Evolutionary conservation across 2,113 vertebrate species (phyloP), one percentile per base, ranked within the genome.

Genomic region (Herpetotheres cachinnans): DNA sequence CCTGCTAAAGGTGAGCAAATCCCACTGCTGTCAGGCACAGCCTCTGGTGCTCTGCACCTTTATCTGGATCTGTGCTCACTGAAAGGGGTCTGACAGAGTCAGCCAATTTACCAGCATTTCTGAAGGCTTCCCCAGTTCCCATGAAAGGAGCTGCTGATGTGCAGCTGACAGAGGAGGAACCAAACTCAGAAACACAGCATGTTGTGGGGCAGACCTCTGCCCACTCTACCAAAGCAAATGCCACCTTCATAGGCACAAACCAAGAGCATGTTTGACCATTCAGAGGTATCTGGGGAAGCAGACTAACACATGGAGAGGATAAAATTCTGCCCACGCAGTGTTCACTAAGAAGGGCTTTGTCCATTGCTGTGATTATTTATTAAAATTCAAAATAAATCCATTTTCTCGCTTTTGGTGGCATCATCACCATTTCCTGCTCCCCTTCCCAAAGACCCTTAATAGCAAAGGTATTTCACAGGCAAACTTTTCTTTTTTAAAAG

Each of bases 401-500:
- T 65, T 93, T 72, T 87, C 54, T 85, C 19, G 2, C 46, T 55
- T 11, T 66, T 89, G 61, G 56, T 29, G 22, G 59, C 38, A 49
- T 86, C 65, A 61, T 66, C 76, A 55, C 42, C 3, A 67, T 80
- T 95, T 95, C 87, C 78, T 56, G 13, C 14, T 13, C 44, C 49
- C 11, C 25, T 72, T 93, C 62, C 44, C 47, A 82, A 80, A 84
- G 49, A 65, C 27, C n/a, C 69, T 96, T 72, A 94, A 90, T 67
- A 97, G 89, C 76, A 95, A 97, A 97, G 79, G 71, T 82, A 95
- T 91, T 92, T 89, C 79, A 82, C 36, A 90, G 85, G 54, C 83
- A 97, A 96, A 96, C n/a, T 61, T 80, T 92, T 95, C 62, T 92
- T 93, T 95, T 62, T 83, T 82, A 52, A 78, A 95, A 86, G 65